Conservation (phyloP, 2,888 invertebrate species). For the Drosophila pullipes region DNA sequence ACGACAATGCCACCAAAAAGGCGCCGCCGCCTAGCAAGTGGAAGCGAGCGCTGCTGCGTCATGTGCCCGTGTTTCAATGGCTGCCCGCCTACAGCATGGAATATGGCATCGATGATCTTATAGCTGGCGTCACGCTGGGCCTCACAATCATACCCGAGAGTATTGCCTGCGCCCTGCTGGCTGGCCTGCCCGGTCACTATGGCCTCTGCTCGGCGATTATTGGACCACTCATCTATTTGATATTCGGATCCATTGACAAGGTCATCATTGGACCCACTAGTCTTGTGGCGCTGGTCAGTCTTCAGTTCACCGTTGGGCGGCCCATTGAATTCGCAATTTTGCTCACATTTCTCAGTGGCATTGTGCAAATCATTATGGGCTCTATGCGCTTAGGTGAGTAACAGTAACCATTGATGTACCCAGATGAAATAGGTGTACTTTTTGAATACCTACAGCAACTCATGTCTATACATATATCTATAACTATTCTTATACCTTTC, state of each 20-base stretch:
- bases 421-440: neutral
- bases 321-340: constrained; percentile 91
- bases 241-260: constrained; percentile 93
- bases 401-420: neutral
- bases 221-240: constrained; percentile 93
- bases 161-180: constrained; percentile 96
- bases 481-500: too few relatives aligned
- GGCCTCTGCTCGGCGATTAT: constrained; percentile 97
- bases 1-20: constrained; percentile 14
- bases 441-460: neutral
- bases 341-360: constrained; percentile 91
- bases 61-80: constrained; percentile 80
- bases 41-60: constrained; percentile 58
- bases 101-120: constrained; percentile 90
- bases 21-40: constrained; percentile 43
- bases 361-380: constrained; percentile 92
- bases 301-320: constrained; percentile 90
- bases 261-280: constrained; percentile 96
- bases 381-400: constrained; percentile 90
- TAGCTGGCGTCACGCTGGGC: constrained; percentile 95
- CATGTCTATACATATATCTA: neutral
- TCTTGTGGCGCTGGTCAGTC: constrained; percentile 91
- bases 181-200: constrained; percentile 94
- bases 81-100: constrained; percentile 79
- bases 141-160: constrained; percentile 97